Conservation (phyloP, 2,888 invertebrate species). For the Phragmatobia fuliginosa region DNA sequence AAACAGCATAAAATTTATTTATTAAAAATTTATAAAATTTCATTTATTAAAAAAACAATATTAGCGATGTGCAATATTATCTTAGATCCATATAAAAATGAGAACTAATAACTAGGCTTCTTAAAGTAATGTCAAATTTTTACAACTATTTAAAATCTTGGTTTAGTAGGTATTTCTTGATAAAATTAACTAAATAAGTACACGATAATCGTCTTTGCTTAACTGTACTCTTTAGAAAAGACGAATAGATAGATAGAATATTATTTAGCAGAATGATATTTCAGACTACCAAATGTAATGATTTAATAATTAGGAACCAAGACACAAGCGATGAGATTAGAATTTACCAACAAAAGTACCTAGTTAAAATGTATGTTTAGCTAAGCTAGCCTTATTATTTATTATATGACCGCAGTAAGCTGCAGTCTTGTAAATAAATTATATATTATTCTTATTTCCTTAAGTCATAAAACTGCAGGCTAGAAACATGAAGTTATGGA, state of each 20-base stretch:
- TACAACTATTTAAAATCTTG: too few species aligned
- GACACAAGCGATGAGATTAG: neutral
- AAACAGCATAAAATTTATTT: too few species aligned
- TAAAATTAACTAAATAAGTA: neutral
- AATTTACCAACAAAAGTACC: too few species aligned
- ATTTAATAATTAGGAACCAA: neutral
- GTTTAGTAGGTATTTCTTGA: neutral
- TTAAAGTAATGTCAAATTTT: too few species aligned
- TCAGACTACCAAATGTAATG: neutral
- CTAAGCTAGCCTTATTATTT: neutral
- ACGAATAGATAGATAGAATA: neutral
- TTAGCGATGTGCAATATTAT: neutral
- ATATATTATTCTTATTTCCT: constrained; percentile 8
- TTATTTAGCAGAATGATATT: too few species aligned
- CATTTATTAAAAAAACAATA: too few species aligned
- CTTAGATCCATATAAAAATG: too few species aligned
- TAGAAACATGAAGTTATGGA: constrained; percentile 12
- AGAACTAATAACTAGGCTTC: too few species aligned
- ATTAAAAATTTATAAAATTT: too few species aligned
- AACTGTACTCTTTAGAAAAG: too few species aligned
- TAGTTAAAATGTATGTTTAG: neutral
- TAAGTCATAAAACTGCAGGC: neutral
- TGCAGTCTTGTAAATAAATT: neutral
- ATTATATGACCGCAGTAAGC: neutral
- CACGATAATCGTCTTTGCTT: neutral